Percentiles rank a stretch among this genome's conserved stretches.
Evolutionary conservation across 2,797 vertebrate genomes (phyloP).

Genomic region (Anguilla pacifica): DNA sequence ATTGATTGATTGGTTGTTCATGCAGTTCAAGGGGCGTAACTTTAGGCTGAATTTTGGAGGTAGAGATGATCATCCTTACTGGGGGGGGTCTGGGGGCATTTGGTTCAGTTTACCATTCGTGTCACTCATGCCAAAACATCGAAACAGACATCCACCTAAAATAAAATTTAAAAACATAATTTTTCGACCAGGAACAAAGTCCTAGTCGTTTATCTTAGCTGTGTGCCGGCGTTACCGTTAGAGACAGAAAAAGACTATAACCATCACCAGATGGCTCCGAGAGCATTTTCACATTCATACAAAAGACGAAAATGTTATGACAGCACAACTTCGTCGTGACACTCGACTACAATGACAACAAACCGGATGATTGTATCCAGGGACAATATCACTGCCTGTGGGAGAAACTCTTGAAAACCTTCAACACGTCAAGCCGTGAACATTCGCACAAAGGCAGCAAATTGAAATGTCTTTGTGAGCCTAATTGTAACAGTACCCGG

Average conservation of each 20-base stretch:
- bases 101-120: too few species aligned
- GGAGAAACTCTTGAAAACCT: background rate
- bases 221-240: background rate
- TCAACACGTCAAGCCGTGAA: too few species aligned
- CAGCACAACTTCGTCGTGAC: background rate
- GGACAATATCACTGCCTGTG: background rate
- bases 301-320: background rate
- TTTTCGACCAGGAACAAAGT: background rate
- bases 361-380: conserved; percentile 28
- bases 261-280: background rate
- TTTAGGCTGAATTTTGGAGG: too few species aligned
- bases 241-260: background rate
- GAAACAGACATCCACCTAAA: background rate
- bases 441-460: background rate
- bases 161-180: background rate
- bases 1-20: background rate
- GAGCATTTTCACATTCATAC: background rate
- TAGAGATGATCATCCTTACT: too few species aligned
- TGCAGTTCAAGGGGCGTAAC: background rate
- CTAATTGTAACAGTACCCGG: background rate
- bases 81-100: too few species aligned
- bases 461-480: conserved; percentile 16
- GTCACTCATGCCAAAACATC: background rate
- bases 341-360: background rate
- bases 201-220: background rate